Conservation (phyloP, 2,113 vertebrate genomes). For the Ondatra zibethicus region DNA sequence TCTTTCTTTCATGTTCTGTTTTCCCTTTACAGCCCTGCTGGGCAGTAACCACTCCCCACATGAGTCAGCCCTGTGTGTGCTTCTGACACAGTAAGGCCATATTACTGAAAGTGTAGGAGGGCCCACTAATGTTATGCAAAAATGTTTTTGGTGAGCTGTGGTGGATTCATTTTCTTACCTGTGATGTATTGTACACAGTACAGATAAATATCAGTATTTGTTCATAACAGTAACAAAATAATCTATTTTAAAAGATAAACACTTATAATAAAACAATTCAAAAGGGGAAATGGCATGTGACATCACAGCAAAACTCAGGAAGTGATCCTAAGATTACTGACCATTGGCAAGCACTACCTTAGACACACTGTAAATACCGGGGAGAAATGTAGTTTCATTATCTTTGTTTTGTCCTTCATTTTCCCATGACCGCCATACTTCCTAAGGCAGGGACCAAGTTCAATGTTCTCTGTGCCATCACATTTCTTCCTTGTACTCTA, state of each 20-base stretch:
- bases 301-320: background rate
- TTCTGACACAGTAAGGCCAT: background rate
- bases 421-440: rapidly evolving
- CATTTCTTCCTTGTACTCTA: background rate
- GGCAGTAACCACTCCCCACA: background rate
- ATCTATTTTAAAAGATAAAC: background rate
- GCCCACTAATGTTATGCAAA: rapidly evolving
- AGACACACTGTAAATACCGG: background rate
- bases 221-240: background rate
- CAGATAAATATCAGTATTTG: background rate
- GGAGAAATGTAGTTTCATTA: background rate
- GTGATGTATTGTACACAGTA: background rate
- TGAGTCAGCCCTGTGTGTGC: background rate
- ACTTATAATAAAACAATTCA: background rate
- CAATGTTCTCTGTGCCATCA: background rate
- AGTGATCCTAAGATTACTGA: background rate
- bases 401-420: constrained; percentile 7
- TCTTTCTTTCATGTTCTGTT: background rate
- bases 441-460: background rate
- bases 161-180: background rate
- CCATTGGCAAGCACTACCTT: background rate
- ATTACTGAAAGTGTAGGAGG: background rate
- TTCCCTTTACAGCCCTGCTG: background rate
- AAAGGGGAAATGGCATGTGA: background rate
- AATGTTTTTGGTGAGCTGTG: background rate